Percentiles rank a stretch among this genome's conserved stretches.
These are phyloP conservation scores for Cetonia aurata DNA, from an alignment of 2,888 invertebrate genomes.

Conservation along the genomic window DNA sequence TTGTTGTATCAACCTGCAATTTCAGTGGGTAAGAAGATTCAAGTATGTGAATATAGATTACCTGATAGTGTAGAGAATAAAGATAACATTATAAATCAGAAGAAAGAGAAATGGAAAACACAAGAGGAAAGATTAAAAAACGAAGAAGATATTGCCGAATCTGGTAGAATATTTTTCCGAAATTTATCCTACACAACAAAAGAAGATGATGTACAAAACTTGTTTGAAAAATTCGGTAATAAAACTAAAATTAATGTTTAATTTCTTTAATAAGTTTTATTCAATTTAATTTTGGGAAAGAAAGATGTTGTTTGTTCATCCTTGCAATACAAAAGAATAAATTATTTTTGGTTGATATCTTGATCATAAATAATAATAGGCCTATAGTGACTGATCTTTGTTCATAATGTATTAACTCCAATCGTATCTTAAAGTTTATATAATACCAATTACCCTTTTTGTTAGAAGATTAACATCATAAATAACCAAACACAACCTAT, in stretches of 20 bases:
- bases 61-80: slow-evolving; percentile 47
- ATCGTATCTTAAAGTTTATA: no score
- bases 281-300: no score
- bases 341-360: no score
- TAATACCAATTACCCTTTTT: no score
- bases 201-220: slow-evolving; percentile 84
- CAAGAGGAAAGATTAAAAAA: slow-evolving; percentile 75
- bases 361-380: no score
- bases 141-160: slow-evolving; percentile 87
- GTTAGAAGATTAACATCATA: no score
- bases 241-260: slow-evolving; percentile 9
- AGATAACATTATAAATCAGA: slow-evolving; percentile 53
- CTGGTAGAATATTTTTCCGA: slow-evolving; percentile 92
- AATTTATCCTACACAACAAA: slow-evolving; percentile 90
- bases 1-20: neutral
- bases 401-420: no score
- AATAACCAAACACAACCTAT: no score
- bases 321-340: no score
- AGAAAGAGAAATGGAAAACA: slow-evolving; percentile 71
- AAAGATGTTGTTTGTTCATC: no score
- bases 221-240: slow-evolving; percentile 88
- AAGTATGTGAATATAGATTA: slow-evolving; percentile 68
- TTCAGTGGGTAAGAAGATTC: slow-evolving; percentile 73
- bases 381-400: no score
- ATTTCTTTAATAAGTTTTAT: no score